Evolutionary conservation across 2,888 invertebrate species (phyloP), one percentile per base, ranked within the genome.

Genomic region (Theretra japonica): DNA sequence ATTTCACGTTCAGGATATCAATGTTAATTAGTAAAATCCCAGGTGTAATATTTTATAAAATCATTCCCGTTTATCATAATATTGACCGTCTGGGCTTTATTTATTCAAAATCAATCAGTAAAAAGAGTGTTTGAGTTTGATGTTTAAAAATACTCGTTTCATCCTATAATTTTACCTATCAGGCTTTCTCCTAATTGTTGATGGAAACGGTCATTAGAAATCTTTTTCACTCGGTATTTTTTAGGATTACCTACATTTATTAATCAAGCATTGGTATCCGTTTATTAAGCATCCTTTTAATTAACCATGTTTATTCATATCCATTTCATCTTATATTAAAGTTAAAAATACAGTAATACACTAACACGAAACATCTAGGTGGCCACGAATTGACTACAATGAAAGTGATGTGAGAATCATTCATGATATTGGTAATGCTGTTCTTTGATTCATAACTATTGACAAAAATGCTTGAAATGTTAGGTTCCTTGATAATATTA

Each of bases 301-400:
- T 28, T 25, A 59, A 59, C 8, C 8, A 19, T 28, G 25, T 59
- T 25, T 28, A 59, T 15, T 28, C 11, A 17, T 41, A 41, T 41
- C 41, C 41, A 59, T 25, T 4, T 5, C 4, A 17, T 19, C 19
- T 19, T 30, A 60, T 30, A n/a, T 17, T 23, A 48, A 65, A 53
- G 28, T 69, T 70, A 74, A 73, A 50, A 74, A 41, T 69, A 72
- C 60, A 59, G 62, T 69, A 75, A 77, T 73, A 82, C 85, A 82
- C 75, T 74, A 68, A 81, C 69, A 72, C 30, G 23, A 78, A 76
- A 86, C 86, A 87, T 82, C 86, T 88, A 88, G 72, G 84, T 86
- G 85, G 83, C 82, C 85, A 85, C 81, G 78, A 82, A 71, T 82
- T 79, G 77, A 73, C 86, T 88, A 88, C 83, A 74, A 90, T 90